Evolutionary conservation across 1,140 invertebrate genomes (phyloP), one percentile per base, ranked within the genome.

Genomic region (Melitaea cinxia): DNA sequence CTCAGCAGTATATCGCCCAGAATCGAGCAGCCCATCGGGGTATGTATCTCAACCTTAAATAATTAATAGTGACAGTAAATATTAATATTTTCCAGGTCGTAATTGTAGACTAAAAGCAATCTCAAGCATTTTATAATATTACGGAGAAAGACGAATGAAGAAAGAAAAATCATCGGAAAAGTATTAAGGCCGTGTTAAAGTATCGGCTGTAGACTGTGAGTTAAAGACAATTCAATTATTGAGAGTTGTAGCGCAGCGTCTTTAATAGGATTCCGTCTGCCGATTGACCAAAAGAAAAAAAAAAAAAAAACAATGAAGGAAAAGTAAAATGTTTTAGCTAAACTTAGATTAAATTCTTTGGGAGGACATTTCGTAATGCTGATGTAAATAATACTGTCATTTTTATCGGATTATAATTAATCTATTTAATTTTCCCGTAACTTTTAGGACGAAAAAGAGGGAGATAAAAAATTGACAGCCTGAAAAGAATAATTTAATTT

Each of bases 191-290:
- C 54, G 50, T 60, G 66, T 57, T 39, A 56, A 61, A 52, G 57
- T 61, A 72, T 66, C 49, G 53, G 23, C 54, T 33, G 56, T 57
- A 39, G 67, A 57, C 37, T 21, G 54, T 42, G 14, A 56, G 21
- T 24, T 57, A 45, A 73, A 72, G 68, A 73, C 65, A 76, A 78
- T 78, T 73, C 71, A 78, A 76, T 78, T 77, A 75, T 68, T 69
- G 69, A 61, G 57, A 68, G 64, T 67, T 65, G 65, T 66, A 65
- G 65, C 66, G 65, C 56, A 47, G 60, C 55, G 39, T 63, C 55
- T 71, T 62, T 75, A 75, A 77, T 72, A 73, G 67, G 66, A 73
- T 70, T 73, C 52, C 66, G 57, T 68, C 60, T 56, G 54, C 35
- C 62, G 58, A 69, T 66, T 58, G 45, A 64, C 64, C 49, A 72